Conservation (phyloP, 2,797 vertebrate species). For the Meriones psammophilus region DNA sequence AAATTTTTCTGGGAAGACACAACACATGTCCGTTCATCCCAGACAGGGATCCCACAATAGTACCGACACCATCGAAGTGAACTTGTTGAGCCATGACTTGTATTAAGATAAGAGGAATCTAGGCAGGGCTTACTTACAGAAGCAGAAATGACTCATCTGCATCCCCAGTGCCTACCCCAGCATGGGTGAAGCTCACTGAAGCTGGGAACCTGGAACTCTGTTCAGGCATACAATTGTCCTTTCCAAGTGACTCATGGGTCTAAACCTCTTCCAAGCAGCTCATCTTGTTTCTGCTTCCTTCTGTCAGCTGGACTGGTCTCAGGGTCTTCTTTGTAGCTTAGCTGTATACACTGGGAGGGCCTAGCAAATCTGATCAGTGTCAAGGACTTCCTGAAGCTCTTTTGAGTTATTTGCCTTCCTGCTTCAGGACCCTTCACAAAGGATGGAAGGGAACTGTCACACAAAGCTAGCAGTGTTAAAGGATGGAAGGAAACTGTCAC, state of each 20-base stretch:
- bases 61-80: background rate
- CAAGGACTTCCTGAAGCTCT: background rate
- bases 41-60: background rate
- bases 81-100: background rate
- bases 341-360: background rate
- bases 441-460: background rate
- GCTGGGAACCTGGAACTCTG: background rate
- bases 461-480: background rate
- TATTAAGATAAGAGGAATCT: background rate
- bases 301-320: background rate
- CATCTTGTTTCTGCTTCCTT: background rate
- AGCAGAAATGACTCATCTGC: background rate
- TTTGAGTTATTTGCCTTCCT: background rate
- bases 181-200: background rate
- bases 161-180: background rate
- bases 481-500: too few relatives aligned
- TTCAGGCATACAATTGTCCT: background rate
- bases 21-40: background rate
- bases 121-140: background rate
- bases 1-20: background rate
- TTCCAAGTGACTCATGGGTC: background rate
- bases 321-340: too few relatives aligned
- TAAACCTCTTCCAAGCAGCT: background rate
- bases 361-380: background rate
- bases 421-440: too few relatives aligned